phyloP scores from a whole-genome alignment of 2,797 vertebrate species.

The Passerculus sandwichensis region DNA sequence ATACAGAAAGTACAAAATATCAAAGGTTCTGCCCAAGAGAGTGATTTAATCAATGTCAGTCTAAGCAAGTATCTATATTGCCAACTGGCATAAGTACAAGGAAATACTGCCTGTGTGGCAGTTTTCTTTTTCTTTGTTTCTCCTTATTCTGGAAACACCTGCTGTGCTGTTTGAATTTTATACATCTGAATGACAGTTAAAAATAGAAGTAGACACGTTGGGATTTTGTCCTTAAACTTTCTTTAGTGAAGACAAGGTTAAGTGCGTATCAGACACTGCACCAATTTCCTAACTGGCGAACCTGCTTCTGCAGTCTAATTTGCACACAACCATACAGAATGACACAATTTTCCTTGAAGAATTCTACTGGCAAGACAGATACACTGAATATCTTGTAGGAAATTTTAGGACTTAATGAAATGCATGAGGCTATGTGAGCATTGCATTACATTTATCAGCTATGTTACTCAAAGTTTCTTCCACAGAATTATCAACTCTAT shows the following conservation, averaged over 20 bases:
- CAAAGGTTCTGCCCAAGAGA: slow-evolving; percentile 20
- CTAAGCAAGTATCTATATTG: neutral
- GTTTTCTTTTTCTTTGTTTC: slow-evolving; percentile 44
- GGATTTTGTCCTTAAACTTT: slow-evolving; percentile 22
- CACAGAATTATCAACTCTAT: neutral
- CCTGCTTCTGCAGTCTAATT: neutral
- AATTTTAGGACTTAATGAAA: neutral
- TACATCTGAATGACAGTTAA: slow-evolving; percentile 35
- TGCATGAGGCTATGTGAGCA: neutral
- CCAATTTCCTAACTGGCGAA: neutral
- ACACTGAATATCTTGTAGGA: neutral
- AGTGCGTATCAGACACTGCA: neutral
- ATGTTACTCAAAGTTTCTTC: neutral
- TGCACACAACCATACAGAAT: neutral
- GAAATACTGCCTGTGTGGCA: neutral
- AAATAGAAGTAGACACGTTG: neutral
- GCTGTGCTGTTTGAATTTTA: slow-evolving; percentile 14
- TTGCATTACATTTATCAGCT: neutral
- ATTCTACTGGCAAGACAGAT: neutral
- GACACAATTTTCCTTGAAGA: neutral
- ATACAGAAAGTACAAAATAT: neutral
- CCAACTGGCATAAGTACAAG: slow-evolving; percentile 15
- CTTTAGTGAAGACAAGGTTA: slow-evolving; percentile 4
- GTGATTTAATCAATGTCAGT: slow-evolving; percentile 35
- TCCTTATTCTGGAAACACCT: neutral